phyloP scores from a whole-genome alignment of 2,888 invertebrate genomes.

The Volucella bombylans region DNA sequence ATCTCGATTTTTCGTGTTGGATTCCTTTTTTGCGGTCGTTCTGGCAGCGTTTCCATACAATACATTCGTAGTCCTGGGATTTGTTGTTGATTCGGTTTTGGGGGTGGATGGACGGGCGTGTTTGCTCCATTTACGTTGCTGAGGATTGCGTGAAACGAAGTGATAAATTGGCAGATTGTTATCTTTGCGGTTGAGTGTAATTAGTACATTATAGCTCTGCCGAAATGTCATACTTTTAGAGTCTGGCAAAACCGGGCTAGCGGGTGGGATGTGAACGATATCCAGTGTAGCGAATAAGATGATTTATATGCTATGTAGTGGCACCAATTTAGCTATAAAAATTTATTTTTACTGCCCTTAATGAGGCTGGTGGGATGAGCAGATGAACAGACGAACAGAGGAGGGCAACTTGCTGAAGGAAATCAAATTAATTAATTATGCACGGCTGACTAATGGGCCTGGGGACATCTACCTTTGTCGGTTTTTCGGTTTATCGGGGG shows the following conservation, averaged over 20 bases:
- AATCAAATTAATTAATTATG: constrained; percentile 63
- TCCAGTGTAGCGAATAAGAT: constrained; percentile 31
- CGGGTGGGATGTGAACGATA: constrained; percentile 2
- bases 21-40: constrained; percentile 16
- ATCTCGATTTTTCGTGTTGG: constrained; percentile 55
- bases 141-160: constrained; percentile 72
- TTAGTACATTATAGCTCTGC: constrained; percentile 65
- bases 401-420: constrained; percentile 1
- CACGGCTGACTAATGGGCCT: constrained; percentile 40
- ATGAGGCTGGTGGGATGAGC: constrained; percentile 31
- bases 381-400: too few relatives aligned
- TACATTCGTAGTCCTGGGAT: constrained; percentile 47
- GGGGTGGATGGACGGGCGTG: constrained; percentile 38
- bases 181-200: constrained; percentile 66
- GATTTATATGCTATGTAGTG: constrained; percentile 52
- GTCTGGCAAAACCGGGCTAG: not conserved
- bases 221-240: constrained; percentile 41
- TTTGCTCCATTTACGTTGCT: constrained; percentile 59
- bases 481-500: too few relatives aligned
- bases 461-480: constrained; percentile 32
- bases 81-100: constrained; percentile 29
- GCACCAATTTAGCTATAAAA: constrained; percentile 63
- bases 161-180: constrained; percentile 73
- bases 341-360: constrained; percentile 57
- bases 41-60: constrained; percentile 21